Evolutionary conservation across 2,113 vertebrate genomes (phyloP), one percentile per base, ranked within the genome.

Genomic region (Grammomys surdaster): DNA sequence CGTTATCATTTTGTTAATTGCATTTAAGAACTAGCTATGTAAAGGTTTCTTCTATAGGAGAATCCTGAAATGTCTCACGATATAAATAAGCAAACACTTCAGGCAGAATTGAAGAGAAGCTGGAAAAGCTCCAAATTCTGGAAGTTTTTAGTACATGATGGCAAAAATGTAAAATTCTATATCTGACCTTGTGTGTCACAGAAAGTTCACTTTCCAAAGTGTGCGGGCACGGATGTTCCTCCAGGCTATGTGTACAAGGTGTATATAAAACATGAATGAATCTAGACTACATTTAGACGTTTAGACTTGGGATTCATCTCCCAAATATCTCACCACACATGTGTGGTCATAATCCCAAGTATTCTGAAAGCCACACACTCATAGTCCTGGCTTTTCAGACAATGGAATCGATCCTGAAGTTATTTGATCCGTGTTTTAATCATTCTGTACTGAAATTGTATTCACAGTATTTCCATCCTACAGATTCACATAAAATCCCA

Each of bases 41-140:
- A 13, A 28, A 5, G 36, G 43, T 40, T 82, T 65, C 46, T 85
- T 26, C 7, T 26, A 4, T 40, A 46, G 89, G 77, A 85, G 92
- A 91, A 73, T 20, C 31, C 90, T 60, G 43, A 77, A 89, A 82
- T 73, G 5, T 94, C 56, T 95, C 40, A 40, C 1, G 3, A 22
- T 65, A 54, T 65, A 94, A 75, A 95, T 72, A 88, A 51, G 54
- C 86, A 89, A 87, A 85, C 95, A 36, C 17, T 91, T 60, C 43
- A 14, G 12, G n/a, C 46, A 48, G 87, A 76, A 60, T 65, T 14
- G 20, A 87, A 87, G 36, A 78, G 78, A 85, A 65, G 31, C 46
- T 12, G 3, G 7, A 72, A 19, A 43, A n/a, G 31, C 43, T 48
- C 48, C 28, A 70, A 48, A 31, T 17, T 56, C 54, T 54, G 72